These are phyloP conservation scores for Drosophila paucipuncta DNA, from an alignment of 2,888 invertebrate genomes.

Conservation along the genomic window DNA sequence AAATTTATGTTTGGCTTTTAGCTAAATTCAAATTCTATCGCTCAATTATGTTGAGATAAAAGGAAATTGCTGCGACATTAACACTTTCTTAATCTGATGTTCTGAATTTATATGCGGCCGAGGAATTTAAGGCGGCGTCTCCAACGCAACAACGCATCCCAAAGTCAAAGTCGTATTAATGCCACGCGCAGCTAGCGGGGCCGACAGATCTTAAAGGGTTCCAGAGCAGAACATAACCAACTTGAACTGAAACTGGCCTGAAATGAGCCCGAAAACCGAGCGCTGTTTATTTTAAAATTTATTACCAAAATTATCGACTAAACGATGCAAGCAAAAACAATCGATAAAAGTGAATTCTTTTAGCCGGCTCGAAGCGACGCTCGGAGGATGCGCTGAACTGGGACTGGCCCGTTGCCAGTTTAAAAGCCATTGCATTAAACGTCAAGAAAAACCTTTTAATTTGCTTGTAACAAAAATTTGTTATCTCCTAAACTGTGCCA, in stretches of 20 bases:
- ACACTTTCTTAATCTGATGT: constrained; percentile 81
- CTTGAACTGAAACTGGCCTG: constrained; percentile 11
- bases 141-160: constrained; percentile 29
- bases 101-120: constrained; percentile 79
- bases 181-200: constrained; percentile 44
- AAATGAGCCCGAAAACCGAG: constrained; percentile 44
- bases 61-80: constrained; percentile 81
- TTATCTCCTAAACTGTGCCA: constrained; percentile 83
- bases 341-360: constrained; percentile 82
- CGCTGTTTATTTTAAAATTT: constrained; percentile 81
- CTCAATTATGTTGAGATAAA: constrained; percentile 84
- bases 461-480: constrained; percentile 84
- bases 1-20: constrained; percentile 83
- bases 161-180: constrained; percentile 32
- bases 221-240: constrained; percentile 9
- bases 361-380: constrained; percentile 29
- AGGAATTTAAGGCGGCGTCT: constrained; percentile 77
- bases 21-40: constrained; percentile 84
- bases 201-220: constrained; percentile 43
- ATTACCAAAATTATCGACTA: constrained; percentile 84
- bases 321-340: constrained; percentile 84
- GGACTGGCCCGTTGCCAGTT: constrained; percentile 49
- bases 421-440: constrained; percentile 76
- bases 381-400: constrained; percentile 20
- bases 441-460: constrained; percentile 83